These are phyloP conservation scores for Actinostola sp. DNA, from an alignment of 92 coral and sea anemone genomes.

Conservation along the genomic window DNA sequence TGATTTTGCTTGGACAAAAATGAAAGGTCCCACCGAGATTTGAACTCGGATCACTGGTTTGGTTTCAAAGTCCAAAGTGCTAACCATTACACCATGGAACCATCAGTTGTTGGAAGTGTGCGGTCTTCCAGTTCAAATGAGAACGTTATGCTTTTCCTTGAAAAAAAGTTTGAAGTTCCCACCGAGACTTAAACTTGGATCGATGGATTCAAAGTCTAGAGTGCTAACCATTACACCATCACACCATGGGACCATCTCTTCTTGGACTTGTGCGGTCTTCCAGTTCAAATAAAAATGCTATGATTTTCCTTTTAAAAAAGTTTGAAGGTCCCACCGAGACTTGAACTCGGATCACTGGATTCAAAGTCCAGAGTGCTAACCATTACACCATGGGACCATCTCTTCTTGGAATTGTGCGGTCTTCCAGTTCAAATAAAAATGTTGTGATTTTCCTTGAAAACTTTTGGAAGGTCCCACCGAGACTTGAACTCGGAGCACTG, in stretches of 20 bases:
- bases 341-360: constrained; percentile 96
- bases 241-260: constrained; percentile 76
- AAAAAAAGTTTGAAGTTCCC: constrained; percentile 22
- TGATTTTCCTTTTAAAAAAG: too few species aligned
- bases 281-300: too few species aligned
- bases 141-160: too few species aligned
- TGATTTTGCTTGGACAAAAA: background rate
- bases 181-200: constrained; percentile 98
- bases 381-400: constrained; percentile 89
- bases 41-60: constrained; percentile 93
- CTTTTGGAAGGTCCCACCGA: constrained; percentile 85
- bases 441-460: too few species aligned
- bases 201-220: constrained; percentile 89
- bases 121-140: too few species aligned
- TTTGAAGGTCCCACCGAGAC: constrained; percentile 77
- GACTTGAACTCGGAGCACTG: constrained; percentile 95
- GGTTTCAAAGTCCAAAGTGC: constrained; percentile 95
- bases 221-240: constrained; percentile 89
- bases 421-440: too few species aligned
- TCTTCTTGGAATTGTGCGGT: background rate
- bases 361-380: constrained; percentile 95
- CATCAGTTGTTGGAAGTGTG: constrained; percentile 1
- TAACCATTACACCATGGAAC: constrained; percentile 92
- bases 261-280: too few species aligned
- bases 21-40: constrained; percentile 80